Percentiles rank a stretch among this genome's conserved stretches.
Evolutionary conservation across 2,888 invertebrate species (phyloP).

Genomic region (Amblyteles armatorius): DNA sequence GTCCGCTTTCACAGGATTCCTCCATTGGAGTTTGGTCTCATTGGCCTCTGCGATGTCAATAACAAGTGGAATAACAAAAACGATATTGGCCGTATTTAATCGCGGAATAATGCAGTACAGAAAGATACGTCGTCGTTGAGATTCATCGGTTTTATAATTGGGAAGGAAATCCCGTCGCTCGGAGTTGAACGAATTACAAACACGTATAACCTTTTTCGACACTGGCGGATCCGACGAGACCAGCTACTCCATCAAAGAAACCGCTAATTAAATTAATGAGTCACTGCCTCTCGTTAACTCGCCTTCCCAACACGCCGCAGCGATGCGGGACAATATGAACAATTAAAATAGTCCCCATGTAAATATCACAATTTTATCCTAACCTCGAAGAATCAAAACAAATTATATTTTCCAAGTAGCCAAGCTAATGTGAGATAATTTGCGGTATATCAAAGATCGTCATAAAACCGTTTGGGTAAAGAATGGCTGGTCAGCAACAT

Average conservation of each 20-base stretch:
- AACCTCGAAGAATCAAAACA: constrained; percentile 30
- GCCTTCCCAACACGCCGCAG: background rate
- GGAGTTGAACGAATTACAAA: background rate
- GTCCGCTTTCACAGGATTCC: too few relatives aligned
- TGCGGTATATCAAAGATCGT: background rate
- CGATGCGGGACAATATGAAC: background rate
- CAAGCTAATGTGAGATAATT: background rate
- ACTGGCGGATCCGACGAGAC: background rate
- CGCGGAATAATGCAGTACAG: constrained; percentile 23
- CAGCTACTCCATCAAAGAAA: background rate
- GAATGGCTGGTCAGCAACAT: constrained; percentile 91
- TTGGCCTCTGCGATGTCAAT: too few relatives aligned
- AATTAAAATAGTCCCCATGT: background rate
- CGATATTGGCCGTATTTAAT: background rate
- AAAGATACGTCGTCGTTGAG: constrained; percentile 31
- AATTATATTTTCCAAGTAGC: background rate
- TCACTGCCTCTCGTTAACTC: background rate
- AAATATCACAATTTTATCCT: background rate
- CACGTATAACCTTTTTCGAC: constrained; percentile 21
- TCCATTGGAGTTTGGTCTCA: too few relatives aligned
- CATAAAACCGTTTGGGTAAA: constrained; percentile 26
- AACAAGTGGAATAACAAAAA: constrained; percentile 25
- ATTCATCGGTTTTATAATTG: background rate
- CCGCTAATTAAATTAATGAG: background rate
- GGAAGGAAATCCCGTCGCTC: too few relatives aligned